phyloP scores from a whole-genome alignment of 2,888 invertebrate species.

The Drosophila recens region DNA sequence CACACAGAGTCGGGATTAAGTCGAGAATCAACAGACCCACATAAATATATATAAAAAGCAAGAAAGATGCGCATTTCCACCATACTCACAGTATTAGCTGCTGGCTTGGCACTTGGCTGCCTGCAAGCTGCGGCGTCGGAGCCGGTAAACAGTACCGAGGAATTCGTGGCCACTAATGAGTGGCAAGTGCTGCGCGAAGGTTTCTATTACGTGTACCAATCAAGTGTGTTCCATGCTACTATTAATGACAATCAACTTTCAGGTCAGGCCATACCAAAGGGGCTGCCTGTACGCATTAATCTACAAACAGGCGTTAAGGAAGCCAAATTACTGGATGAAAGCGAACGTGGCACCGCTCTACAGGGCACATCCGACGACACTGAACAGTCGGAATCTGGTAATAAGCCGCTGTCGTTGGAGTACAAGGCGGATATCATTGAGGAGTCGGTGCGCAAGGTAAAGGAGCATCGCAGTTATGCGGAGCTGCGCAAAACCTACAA shows the following conservation, averaged over 20 bases:
- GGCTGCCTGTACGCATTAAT: conserved; percentile 91
- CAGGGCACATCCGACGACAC: conserved; percentile 49
- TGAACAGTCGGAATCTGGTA: conserved; percentile 26
- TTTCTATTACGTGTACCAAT: conserved; percentile 68
- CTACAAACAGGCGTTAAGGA: conserved; percentile 91
- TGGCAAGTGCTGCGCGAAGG: conserved; percentile 89
- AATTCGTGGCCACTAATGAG: conserved; percentile 87
- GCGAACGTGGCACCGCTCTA: conserved; percentile 73
- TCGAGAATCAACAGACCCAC: neutral
- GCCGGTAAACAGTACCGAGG: conserved; percentile 48
- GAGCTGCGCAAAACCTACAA: conserved; percentile 89
- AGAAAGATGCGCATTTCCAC: conserved; percentile 20
- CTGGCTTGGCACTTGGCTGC: conserved; percentile 22
- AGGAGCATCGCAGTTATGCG: conserved; percentile 78
- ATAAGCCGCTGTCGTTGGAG: conserved; percentile 74
- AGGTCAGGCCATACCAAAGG: conserved; percentile 91
- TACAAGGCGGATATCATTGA: conserved; percentile 76
- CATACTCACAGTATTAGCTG: neutral
- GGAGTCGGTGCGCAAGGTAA: conserved; percentile 85
- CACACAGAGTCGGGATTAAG: conserved; percentile 1
- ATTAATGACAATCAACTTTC: conserved; percentile 43
- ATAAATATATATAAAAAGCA: neutral
- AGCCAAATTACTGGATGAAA: conserved; percentile 90
- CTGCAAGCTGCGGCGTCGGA: conserved; percentile 22
- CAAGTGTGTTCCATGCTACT: neutral